These are phyloP conservation scores for Gastracanthus pulcherrimus DNA, from an alignment of 2,888 invertebrate genomes.

Conservation along the genomic window DNA sequence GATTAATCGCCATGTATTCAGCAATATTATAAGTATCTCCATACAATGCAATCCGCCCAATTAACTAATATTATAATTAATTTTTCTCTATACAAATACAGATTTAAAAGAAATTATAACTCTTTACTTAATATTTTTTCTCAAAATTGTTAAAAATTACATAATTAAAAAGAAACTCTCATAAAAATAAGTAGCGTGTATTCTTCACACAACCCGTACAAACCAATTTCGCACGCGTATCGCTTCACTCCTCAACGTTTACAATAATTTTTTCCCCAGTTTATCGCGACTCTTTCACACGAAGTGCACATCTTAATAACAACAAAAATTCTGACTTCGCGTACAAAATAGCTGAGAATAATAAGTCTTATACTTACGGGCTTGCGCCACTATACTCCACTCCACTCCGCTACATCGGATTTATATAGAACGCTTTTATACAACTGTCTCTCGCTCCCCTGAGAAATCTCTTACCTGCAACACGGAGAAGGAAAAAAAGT, in stretches of 20 bases:
- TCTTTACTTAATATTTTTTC: too few species aligned
- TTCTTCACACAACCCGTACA: too few species aligned
- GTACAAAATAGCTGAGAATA: not conserved
- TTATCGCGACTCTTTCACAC: not conserved
- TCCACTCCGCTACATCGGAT: not conserved
- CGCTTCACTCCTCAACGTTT: not conserved
- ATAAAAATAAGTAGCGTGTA: too few species aligned
- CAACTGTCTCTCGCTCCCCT: not conserved
- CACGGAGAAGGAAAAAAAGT: slow-evolving; percentile 5
- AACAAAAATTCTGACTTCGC: not conserved
- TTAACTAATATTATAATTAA: too few species aligned
- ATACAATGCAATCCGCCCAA: too few species aligned
- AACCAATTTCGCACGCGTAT: not conserved
- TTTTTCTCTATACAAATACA: too few species aligned
- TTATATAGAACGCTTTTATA: not conserved
- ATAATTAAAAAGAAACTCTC: too few species aligned
- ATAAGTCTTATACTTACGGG: slow-evolving; percentile 14
- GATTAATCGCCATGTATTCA: too few species aligned
- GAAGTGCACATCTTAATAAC: not conserved
- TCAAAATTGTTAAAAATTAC: too few species aligned
- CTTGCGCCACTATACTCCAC: not conserved
- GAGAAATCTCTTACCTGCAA: slow-evolving; percentile 45
- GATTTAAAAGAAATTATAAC: too few species aligned
- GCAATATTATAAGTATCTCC: too few species aligned
- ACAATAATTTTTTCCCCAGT: not conserved